A percentile compares a stretch with the other conserved stretches of the same genome.
phyloP scores from a whole-genome alignment of 2,888 invertebrate species.

The Gortyna flavago region DNA sequence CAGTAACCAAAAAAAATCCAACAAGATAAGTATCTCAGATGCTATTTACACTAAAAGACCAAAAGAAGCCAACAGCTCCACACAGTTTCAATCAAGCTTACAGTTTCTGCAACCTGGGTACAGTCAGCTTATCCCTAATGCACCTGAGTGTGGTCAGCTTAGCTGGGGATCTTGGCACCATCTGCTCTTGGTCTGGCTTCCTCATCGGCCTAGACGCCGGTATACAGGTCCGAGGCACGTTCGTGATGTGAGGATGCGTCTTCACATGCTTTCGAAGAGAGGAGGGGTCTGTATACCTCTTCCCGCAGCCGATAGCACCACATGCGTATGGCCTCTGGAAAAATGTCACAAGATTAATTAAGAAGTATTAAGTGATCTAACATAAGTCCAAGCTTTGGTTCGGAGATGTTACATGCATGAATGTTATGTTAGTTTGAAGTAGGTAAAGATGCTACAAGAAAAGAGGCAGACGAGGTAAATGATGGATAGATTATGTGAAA shows the following conservation, averaged over 20 bases:
- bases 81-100: slow-evolving; percentile 56
- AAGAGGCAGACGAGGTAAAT: too few species aligned
- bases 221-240: slow-evolving; percentile 83
- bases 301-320: slow-evolving; percentile 95
- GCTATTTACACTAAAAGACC: neutral
- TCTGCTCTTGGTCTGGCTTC: slow-evolving; percentile 78
- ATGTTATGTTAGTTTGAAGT: too few species aligned
- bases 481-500: neutral
- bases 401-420: too few species aligned
- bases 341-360: neutral
- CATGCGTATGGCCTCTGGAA: slow-evolving; percentile 97
- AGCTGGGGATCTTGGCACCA: slow-evolving; percentile 86
- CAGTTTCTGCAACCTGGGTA: slow-evolving; percentile 82
- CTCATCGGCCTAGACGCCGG: slow-evolving; percentile 79
- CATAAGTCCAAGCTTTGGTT: too few species aligned
- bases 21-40: neutral
- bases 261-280: slow-evolving; percentile 98
- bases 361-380: too few species aligned
- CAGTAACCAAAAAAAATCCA: neutral
- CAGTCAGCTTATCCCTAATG: slow-evolving; percentile 85
- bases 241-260: slow-evolving; percentile 91
- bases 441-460: neutral
- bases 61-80: neutral
- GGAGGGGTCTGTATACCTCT: slow-evolving; percentile 98
- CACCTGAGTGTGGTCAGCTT: slow-evolving; percentile 84